Evolutionary conservation across 2,797 vertebrate species (phyloP), one percentile per base, ranked within the genome.

Genomic region (Artibeus lituratus): DNA sequence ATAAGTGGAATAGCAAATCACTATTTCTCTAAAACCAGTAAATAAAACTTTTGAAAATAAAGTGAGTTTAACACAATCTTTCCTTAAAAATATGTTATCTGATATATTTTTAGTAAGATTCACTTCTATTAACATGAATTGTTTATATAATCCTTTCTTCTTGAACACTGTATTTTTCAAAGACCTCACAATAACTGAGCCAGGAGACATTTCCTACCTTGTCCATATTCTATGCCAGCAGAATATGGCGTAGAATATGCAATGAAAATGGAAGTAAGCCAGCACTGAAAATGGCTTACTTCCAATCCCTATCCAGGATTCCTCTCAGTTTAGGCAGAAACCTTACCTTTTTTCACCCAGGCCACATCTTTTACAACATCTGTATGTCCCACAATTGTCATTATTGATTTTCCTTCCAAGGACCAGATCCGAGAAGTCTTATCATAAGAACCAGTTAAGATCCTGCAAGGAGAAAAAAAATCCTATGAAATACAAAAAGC

Each of bases 361-460:
- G 99, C 99, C 51, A 99, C 99, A 83, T 99, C 99, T 98, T 99
- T 99, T 65, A 99, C 99, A 53, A 99, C 99, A 10, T 99, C 99
- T 15, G 98, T 98, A 96, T 99, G 99, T 94, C 99, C 99, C 3
- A 98, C 99, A 97, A 99, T 93, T 0, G 99, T 99, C 98, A 98
- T 98, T 96, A 99, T 98, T 0, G 99, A 98, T 97, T 99, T 99
- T 65, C 99, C 99, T 98, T 99, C 99, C 83, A 98, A 97, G 24
- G 99, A 99, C 99, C 99, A 99, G 97, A 99, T 99, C 93, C 98
- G 98, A 92, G 99, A 99, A 0, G 99, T 99, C 96, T 99, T 99
- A 98, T 99, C 99, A 0, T 99, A 99, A 39, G 99, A 99, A 74
- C 99, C 99, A 3, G 99, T 99, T 69, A 99, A 98, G 94, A 99